A percentile compares a stretch with the other conserved stretches of the same genome.
Conservation (phyloP, 1,140 invertebrate species). For the Liolophura sinensis region DNA sequence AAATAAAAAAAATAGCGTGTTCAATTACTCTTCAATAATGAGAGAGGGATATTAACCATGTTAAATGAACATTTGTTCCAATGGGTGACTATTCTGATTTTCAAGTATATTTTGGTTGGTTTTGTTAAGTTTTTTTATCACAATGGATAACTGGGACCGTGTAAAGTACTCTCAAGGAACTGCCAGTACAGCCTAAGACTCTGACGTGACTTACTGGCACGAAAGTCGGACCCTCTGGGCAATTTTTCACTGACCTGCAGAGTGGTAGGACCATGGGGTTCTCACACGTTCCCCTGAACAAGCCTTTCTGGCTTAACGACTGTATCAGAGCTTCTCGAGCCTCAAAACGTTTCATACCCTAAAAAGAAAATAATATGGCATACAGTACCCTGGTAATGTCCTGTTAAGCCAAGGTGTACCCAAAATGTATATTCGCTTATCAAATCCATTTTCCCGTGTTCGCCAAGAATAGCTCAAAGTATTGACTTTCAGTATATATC, state of each 20-base stretch:
- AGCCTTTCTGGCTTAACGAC: slow-evolving; percentile 71
- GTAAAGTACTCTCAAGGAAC: too few species aligned
- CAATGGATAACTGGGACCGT: background rate
- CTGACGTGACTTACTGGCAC: background rate
- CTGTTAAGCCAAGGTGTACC: too few species aligned
- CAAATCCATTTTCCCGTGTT: too few species aligned
- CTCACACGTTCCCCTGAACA: slow-evolving; percentile 82
- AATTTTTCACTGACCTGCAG: slow-evolving; percentile 68
- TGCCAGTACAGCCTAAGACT: background rate
- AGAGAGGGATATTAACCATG: too few species aligned
- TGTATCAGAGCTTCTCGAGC: slow-evolving; percentile 79
- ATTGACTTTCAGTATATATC: too few species aligned
- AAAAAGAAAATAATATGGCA: slow-evolving; percentile 14
- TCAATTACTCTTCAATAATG: too few species aligned
- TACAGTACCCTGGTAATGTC: background rate
- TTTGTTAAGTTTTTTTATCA: background rate
- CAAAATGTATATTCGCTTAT: too few species aligned
- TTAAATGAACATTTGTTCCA: background rate
- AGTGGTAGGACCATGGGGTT: slow-evolving; percentile 96
- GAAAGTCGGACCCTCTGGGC: background rate
- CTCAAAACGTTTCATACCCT: slow-evolving; percentile 93
- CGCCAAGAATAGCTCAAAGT: too few species aligned
- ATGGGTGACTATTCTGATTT: too few species aligned
- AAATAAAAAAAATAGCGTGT: too few species aligned
- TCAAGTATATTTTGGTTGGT: too few species aligned